phyloP scores from a whole-genome alignment of 1,140 invertebrate species.

The Mamestra configurata region DNA sequence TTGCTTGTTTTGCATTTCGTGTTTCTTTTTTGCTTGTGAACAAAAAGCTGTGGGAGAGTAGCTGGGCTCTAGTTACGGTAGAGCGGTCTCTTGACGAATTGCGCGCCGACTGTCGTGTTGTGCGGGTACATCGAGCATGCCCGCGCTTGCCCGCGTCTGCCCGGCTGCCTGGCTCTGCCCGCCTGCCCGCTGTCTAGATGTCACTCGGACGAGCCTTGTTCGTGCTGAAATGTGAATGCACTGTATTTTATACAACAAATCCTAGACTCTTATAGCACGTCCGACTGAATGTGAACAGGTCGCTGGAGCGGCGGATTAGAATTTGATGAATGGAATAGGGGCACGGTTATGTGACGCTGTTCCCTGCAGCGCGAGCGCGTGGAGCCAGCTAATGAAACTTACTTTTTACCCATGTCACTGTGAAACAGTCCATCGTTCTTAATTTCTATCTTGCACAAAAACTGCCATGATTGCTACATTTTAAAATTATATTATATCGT shows the following conservation, averaged over 20 bases:
- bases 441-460: not conserved
- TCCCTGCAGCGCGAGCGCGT: not conserved
- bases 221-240: constrained; percentile 58
- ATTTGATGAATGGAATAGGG: constrained; percentile 41
- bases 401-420: not conserved
- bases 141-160: constrained; percentile 9
- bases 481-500: not conserved
- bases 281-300: constrained; percentile 5
- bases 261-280: constrained; percentile 25
- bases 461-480: not conserved
- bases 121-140: constrained; percentile 44
- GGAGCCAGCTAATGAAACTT: constrained; percentile 1
- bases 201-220: constrained; percentile 56
- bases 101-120: constrained; percentile 49
- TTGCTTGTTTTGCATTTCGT: constrained; percentile 59
- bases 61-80: constrained; percentile 50
- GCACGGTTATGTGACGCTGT: constrained; percentile 20
- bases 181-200: constrained; percentile 55
- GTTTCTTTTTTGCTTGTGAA: constrained; percentile 59
- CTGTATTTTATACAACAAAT: constrained; percentile 45
- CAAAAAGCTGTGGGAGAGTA: constrained; percentile 53
- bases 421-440: not conserved
- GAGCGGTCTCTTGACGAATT: constrained; percentile 62
- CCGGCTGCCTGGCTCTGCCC: constrained; percentile 23
- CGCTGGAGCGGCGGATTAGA: constrained; percentile 37